Conservation (phyloP, 2,113 vertebrate genomes). For the Odontesthes bonariensis region DNA sequence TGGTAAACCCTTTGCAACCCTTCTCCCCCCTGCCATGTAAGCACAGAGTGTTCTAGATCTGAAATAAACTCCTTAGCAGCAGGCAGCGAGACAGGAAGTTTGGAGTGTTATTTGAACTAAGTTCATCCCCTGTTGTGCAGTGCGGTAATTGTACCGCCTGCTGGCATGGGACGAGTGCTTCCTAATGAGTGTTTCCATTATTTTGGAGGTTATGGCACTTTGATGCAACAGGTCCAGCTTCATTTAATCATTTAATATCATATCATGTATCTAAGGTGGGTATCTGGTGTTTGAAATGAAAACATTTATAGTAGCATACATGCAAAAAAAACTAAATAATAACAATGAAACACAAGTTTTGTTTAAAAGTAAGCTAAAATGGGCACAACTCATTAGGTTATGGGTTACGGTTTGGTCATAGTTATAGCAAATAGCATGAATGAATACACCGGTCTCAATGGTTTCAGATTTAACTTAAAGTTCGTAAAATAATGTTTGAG, state of each 20-base stretch:
- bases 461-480: too few species aligned
- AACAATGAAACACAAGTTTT: too few species aligned
- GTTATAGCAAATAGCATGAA: too few species aligned
- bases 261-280: conserved; percentile 40
- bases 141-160: conserved; percentile 63
- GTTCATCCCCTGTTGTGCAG: conserved; percentile 44
- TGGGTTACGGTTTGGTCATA: too few species aligned
- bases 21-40: conserved; percentile 7
- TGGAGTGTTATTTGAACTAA: conserved; percentile 53
- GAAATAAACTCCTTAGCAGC: conserved; percentile 32
- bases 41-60: conserved; percentile 8
- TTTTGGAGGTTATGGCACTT: conserved; percentile 69
- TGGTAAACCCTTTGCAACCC: background rate
- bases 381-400: too few species aligned
- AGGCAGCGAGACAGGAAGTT: conserved; percentile 45
- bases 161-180: conserved; percentile 54
- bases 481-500: too few species aligned
- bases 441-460: too few species aligned
- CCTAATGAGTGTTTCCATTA: conserved; percentile 72
- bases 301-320: background rate
- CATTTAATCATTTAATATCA: conserved; percentile 59
- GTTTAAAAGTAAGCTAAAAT: too few species aligned
- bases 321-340: too few species aligned
- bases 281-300: conserved; percentile 14
- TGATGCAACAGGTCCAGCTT: conserved; percentile 53